Conservation (phyloP, 1,140 invertebrate species). For the Daktulosphaira vitifoliae region DNA sequence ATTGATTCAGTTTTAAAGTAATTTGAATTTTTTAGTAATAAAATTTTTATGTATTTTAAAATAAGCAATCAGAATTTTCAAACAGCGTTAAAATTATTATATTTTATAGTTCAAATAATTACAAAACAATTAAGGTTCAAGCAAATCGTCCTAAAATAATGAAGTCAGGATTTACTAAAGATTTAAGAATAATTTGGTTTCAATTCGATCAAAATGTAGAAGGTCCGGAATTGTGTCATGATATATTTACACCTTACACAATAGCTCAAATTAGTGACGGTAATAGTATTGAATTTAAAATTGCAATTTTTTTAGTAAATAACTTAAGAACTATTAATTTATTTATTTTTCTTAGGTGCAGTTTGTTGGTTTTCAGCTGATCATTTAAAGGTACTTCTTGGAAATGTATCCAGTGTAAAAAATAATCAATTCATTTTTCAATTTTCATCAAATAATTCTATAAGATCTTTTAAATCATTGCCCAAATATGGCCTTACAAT, state of each 20-base stretch:
- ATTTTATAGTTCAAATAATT: slow-evolving; percentile 7
- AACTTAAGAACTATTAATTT: too few relatives aligned
- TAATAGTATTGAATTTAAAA: slow-evolving; percentile 10
- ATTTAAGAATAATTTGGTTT: slow-evolving; percentile 28
- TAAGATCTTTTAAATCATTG: not conserved
- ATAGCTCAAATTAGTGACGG: slow-evolving; percentile 12
- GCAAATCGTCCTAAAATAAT: slow-evolving; percentile 9
- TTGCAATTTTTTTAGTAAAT: too few relatives aligned
- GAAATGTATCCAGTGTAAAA: slow-evolving; percentile 10
- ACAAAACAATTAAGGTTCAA: slow-evolving; percentile 4
- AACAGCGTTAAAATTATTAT: too few relatives aligned
- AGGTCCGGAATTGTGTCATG: not conserved
- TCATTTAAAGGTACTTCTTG: slow-evolving; percentile 15
- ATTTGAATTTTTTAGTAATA: too few relatives aligned
- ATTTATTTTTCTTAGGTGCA: not conserved
- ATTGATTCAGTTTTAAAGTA: slow-evolving; percentile 20
- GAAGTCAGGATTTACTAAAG: slow-evolving; percentile 26
- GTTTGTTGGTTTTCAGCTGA: slow-evolving; percentile 17
- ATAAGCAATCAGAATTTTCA: too few relatives aligned
- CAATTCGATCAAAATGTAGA: slow-evolving; percentile 26
- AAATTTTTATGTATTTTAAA: too few relatives aligned
- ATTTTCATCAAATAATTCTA: slow-evolving; percentile 12
- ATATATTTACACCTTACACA: slow-evolving; percentile 5
- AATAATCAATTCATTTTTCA: slow-evolving; percentile 11
- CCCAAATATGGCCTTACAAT: not conserved